phyloP scores from a whole-genome alignment of 2,797 vertebrate genomes.

The Dendrocincla tyrannina region DNA sequence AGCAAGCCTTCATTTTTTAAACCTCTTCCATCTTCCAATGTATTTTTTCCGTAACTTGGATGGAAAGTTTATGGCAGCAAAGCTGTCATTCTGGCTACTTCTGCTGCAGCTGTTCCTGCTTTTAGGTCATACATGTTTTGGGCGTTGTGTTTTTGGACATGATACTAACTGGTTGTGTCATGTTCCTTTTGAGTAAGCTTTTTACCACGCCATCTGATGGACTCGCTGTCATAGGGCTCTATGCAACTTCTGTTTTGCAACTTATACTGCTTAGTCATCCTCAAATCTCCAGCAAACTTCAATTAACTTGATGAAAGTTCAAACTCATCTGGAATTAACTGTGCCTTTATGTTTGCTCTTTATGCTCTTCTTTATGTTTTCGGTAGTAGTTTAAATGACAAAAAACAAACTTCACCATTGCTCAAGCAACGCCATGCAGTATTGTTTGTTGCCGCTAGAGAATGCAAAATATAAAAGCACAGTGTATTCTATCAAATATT shows the following conservation, averaged over 20 bases:
- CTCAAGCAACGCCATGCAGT: conserved; percentile 72
- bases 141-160: conserved; percentile 79
- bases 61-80: conserved; percentile 83
- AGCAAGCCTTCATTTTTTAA: conserved; percentile 82
- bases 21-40: conserved; percentile 82
- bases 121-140: conserved; percentile 76
- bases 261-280: conserved; percentile 78
- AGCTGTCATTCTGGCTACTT: conserved; percentile 75
- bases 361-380: conserved; percentile 67
- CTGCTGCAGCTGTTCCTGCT: conserved; percentile 79
- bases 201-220: conserved; percentile 74
- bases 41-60: conserved; percentile 76
- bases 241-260: conserved; percentile 78
- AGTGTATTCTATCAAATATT: conserved; percentile 69
- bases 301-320: conserved; percentile 68
- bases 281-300: conserved; percentile 71
- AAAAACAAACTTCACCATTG: conserved; percentile 70
- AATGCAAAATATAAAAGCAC: conserved; percentile 80
- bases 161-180: conserved; percentile 75
- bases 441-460: conserved; percentile 72
- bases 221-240: conserved; percentile 76
- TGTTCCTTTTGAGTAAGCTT: conserved; percentile 80
- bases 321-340: conserved; percentile 66
- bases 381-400: conserved; percentile 65
- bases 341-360: conserved; percentile 78